Percentiles rank a stretch among this genome's conserved stretches.
Evolutionary conservation across 2,888 invertebrate genomes (phyloP).

Genomic region (Chrysina gloriosa): DNA sequence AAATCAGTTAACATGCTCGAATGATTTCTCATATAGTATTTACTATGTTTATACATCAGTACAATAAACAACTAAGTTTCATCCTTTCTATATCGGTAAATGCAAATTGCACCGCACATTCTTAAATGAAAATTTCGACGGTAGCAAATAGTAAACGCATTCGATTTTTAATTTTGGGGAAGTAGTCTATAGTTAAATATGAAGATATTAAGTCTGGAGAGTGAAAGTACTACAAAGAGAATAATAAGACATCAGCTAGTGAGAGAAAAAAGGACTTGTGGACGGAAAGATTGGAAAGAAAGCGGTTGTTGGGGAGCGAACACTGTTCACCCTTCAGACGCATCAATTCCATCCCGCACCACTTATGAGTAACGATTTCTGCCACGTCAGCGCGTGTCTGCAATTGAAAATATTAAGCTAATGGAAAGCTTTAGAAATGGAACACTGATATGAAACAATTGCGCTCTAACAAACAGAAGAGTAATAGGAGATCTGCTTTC

Average conservation of each 20-base stretch:
- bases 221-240: not conserved
- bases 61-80: too few relatives aligned
- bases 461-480: slow-evolving; percentile 2
- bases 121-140: not conserved
- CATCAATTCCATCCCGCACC: slow-evolving; percentile 12
- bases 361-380: slow-evolving; percentile 24
- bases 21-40: not conserved
- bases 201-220: slow-evolving; percentile 9
- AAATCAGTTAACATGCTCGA: not conserved
- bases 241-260: slow-evolving; percentile 17
- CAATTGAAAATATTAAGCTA: slow-evolving; percentile 32
- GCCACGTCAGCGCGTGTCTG: slow-evolving; percentile 6
- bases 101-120: not conserved
- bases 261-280: slow-evolving; percentile 13
- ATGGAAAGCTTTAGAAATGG: not conserved
- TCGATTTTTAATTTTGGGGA: slow-evolving; percentile 4
- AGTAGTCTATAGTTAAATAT: slow-evolving; percentile 9
- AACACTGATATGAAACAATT: slow-evolving; percentile 1
- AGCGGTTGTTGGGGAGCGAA: slow-evolving; percentile 12
- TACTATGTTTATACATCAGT: not conserved
- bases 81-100: not conserved
- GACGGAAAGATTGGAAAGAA: slow-evolving; percentile 16
- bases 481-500: slow-evolving; percentile 22
- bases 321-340: not conserved
- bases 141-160: not conserved